These are phyloP conservation scores for Rhinella marina DNA, from an alignment of 2,797 vertebrate species.

Conservation along the genomic window DNA sequence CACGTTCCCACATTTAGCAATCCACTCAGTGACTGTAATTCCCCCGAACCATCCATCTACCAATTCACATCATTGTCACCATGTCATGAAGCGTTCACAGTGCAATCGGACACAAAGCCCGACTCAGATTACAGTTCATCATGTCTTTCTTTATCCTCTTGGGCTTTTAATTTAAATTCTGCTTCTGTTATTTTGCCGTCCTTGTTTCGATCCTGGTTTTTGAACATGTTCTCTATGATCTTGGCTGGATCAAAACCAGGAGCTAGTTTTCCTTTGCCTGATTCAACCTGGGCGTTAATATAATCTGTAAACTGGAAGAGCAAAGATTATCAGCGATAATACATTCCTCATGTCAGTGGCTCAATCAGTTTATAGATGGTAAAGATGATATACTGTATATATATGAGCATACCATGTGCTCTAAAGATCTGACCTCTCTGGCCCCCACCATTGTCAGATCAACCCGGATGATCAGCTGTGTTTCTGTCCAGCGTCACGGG, in stretches of 20 bases:
- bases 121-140: conserved; percentile 86
- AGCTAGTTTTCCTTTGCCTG: conserved; percentile 93
- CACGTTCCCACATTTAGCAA: neutral
- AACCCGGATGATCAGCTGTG: too few relatives aligned
- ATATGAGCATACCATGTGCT: too few relatives aligned
- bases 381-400: too few relatives aligned
- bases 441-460: too few relatives aligned
- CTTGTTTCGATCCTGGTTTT: conserved; percentile 92
- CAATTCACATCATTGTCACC: neutral
- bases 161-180: conserved; percentile 95
- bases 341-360: neutral
- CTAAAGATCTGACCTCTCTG: too few relatives aligned
- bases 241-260: conserved; percentile 90
- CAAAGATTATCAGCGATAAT: neutral
- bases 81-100: conserved; percentile 41
- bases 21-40: conserved; percentile 31
- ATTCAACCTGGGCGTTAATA: conserved; percentile 87
- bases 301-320: conserved; percentile 88
- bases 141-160: conserved; percentile 81
- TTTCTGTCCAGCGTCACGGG: too few relatives aligned
- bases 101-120: neutral
- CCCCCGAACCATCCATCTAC: conserved; percentile 16
- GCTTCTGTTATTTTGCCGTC: conserved; percentile 89
- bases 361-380: neutral
- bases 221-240: conserved; percentile 96